Conservation (phyloP, 2,797 vertebrate genomes). For the Triplophysa yarkandensis region DNA sequence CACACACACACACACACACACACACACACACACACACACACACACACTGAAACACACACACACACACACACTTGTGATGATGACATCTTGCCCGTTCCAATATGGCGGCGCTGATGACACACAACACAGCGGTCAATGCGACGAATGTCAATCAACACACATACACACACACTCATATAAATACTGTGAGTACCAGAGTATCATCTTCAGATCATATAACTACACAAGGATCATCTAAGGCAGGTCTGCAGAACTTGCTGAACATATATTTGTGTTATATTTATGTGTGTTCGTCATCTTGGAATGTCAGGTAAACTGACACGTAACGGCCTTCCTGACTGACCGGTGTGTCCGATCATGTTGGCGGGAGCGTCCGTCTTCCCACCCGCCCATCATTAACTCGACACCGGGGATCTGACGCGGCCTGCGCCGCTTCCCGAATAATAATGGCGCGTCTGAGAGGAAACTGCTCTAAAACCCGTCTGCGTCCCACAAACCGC, state of each 20-base stretch:
- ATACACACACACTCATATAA: too few species aligned
- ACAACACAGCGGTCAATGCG: too few species aligned
- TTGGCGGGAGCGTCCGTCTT: neutral
- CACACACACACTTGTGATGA: too few species aligned
- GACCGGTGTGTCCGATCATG: neutral
- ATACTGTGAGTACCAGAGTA: too few species aligned
- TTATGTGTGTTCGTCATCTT: neutral
- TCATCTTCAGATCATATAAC: too few species aligned
- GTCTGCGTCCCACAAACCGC: neutral
- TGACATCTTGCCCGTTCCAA: too few species aligned
- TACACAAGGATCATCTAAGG: too few species aligned
- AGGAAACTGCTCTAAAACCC: conserved; percentile 44
- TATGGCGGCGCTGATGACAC: too few species aligned
- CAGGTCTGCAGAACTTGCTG: neutral
- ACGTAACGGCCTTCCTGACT: neutral
- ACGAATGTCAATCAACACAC: too few species aligned
- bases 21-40: too few species aligned
- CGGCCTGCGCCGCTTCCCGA: conserved; percentile 62
- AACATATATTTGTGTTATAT: neutral
- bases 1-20: too few species aligned
- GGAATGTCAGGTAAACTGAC: neutral
- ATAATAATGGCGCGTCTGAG: conserved; percentile 62
- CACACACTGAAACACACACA: too few species aligned
- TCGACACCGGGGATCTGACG: conserved; percentile 63
- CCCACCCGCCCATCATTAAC: conserved; percentile 55